Evolutionary conservation across 2,888 invertebrate species (phyloP).

Genomic region (Drosophila imparisetae): DNA sequence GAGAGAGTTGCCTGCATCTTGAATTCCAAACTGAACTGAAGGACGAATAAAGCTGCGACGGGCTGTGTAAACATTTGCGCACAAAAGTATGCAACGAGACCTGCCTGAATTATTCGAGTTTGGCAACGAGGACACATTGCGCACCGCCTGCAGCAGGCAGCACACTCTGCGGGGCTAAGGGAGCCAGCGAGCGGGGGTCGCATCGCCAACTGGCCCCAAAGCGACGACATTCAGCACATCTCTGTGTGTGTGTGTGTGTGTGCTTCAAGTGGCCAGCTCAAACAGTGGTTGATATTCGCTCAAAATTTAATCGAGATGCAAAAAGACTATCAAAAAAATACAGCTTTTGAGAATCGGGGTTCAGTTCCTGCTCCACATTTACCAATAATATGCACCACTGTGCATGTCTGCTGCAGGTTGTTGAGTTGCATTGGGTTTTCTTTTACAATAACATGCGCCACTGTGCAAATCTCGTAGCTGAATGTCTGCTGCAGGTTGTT

Average conservation of each 20-base stretch:
- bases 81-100: constrained; percentile 77
- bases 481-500: constrained; percentile 22
- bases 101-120: constrained; percentile 73
- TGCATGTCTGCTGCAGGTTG: constrained; percentile 20
- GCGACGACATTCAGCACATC: constrained; percentile 40
- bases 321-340: neutral
- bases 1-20: constrained; percentile 53
- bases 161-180: neutral
- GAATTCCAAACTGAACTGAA: constrained; percentile 51
- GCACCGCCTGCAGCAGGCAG: constrained; percentile 25
- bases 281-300: constrained; percentile 34
- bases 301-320: neutral
- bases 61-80: constrained; percentile 78
- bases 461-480: constrained; percentile 18
- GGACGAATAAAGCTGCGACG: constrained; percentile 45
- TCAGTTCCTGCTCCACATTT: neutral
- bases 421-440: constrained; percentile 17
- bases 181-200: neutral
- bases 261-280: constrained; percentile 49
- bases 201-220: constrained; percentile 32
- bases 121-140: constrained; percentile 54
- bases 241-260: constrained; percentile 17
- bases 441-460: neutral
- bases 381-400: constrained; percentile 4
- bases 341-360: too few relatives aligned